phyloP scores from a whole-genome alignment of 1,140 invertebrate species.

The Halictus rubicundus region DNA sequence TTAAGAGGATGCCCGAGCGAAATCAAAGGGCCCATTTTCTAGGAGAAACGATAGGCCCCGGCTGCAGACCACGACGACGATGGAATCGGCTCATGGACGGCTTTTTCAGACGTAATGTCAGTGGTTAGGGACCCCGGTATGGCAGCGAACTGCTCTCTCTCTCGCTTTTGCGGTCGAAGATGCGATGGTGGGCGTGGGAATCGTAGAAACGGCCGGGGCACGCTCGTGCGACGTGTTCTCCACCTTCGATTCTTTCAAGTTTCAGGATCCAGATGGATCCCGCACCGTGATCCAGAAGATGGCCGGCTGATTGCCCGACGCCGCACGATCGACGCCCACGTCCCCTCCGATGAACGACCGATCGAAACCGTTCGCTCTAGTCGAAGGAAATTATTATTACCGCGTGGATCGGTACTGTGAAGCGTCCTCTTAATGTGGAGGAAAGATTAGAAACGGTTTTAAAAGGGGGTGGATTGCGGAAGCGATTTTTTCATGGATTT shows the following conservation, averaged over 20 bases:
- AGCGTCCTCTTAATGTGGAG: no score
- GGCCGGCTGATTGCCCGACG: constrained; percentile 35
- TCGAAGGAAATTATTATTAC: no score
- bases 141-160: constrained; percentile 28
- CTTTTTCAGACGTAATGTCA: constrained; percentile 56
- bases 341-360: not conserved
- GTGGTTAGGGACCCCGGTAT: constrained; percentile 40
- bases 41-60: constrained; percentile 14
- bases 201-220: constrained; percentile 59
- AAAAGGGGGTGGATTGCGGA: no score
- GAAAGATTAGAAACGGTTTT: no score
- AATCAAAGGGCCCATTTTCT: constrained; percentile 41
- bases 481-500: no score
- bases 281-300: constrained; percentile 33
- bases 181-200: constrained; percentile 64
- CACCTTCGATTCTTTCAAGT: constrained; percentile 15
- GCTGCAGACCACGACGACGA: constrained; percentile 31
- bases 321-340: constrained; percentile 53
- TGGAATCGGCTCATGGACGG: constrained; percentile 42
- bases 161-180: constrained; percentile 21
- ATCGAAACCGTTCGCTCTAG: no score
- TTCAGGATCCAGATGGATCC: constrained; percentile 13
- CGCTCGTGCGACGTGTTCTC: constrained; percentile 22
- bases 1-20: not conserved
- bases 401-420: no score